phyloP scores from a whole-genome alignment of 2,888 invertebrate genomes.

The Panopea generosa region DNA sequence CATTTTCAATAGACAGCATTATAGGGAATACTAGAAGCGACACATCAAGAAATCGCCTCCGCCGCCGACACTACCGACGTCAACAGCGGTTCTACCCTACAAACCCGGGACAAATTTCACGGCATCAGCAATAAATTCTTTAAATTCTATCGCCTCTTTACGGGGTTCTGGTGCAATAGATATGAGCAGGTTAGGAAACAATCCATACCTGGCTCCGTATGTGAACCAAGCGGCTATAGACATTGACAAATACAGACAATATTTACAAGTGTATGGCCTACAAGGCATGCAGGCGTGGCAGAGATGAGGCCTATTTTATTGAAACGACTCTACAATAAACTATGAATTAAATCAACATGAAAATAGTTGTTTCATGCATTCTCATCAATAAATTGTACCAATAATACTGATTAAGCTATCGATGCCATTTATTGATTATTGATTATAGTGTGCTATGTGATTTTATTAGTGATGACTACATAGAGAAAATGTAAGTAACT shows the following conservation, averaged over 20 bases:
- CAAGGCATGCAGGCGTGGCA: conserved; percentile 61
- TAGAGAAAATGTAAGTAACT: too few relatives aligned
- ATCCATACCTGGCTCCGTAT: conserved; percentile 75
- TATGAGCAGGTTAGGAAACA: conserved; percentile 62
- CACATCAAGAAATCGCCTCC: conserved; percentile 60
- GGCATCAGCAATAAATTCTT: conserved; percentile 46
- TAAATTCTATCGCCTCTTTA: conserved; percentile 57
- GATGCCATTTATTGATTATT: too few relatives aligned
- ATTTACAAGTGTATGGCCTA: conserved; percentile 77
- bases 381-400: too few relatives aligned
- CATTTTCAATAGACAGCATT: conserved; percentile 88
- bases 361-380: too few relatives aligned
- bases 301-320: conserved; percentile 32
- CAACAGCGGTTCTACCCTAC: conserved; percentile 44
- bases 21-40: conserved; percentile 85
- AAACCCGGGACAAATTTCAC: conserved; percentile 39
- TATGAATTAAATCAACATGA: too few relatives aligned
- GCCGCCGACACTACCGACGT: conserved; percentile 35
- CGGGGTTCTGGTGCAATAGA: conserved; percentile 62
- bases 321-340: too few relatives aligned
- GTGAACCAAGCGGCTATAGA: conserved; percentile 74
- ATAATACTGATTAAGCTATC: too few relatives aligned
- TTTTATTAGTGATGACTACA: too few relatives aligned
- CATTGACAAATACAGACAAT: conserved; percentile 82
- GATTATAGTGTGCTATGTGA: too few relatives aligned